These are phyloP conservation scores for Asbolus verrucosus DNA, from an alignment of 1,140 invertebrate species.

Conservation along the genomic window DNA sequence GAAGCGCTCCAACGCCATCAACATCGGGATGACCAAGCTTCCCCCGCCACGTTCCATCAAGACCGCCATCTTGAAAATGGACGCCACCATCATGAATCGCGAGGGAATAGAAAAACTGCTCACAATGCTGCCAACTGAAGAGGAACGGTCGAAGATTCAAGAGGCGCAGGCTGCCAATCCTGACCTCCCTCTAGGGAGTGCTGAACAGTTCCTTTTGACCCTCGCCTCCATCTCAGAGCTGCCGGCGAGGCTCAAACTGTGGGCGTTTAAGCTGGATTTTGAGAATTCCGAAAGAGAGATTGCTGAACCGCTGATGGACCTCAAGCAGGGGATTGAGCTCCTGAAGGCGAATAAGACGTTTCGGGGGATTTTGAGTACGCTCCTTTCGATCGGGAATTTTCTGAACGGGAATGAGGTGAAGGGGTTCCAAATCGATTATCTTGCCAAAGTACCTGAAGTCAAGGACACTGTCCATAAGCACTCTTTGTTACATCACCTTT, in stretches of 20 bases:
- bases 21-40: slow-evolving; percentile 99
- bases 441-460: slow-evolving; percentile 98
- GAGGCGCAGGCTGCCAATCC: slow-evolving; percentile 94
- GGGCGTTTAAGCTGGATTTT: slow-evolving; percentile 99
- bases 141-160: slow-evolving; percentile 96
- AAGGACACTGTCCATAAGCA: slow-evolving; percentile 99
- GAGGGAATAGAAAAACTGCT: slow-evolving; percentile 99
- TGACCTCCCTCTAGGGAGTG: slow-evolving; percentile 94
- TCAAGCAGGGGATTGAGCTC: slow-evolving; percentile 95
- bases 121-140: slow-evolving; percentile 97
- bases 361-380: slow-evolving; percentile 90
- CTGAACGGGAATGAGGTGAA: slow-evolving; percentile 95
- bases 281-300: slow-evolving; percentile 98
- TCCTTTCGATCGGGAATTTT: slow-evolving; percentile 97
- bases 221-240: slow-evolving; percentile 96
- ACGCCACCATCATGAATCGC: slow-evolving; percentile 96
- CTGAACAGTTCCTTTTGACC: slow-evolving; percentile 97
- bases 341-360: slow-evolving; percentile 94
- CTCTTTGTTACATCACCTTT: slow-evolving; percentile 96
- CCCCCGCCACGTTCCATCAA: slow-evolving; percentile 98
- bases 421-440: slow-evolving; percentile 98
- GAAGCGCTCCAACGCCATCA: slow-evolving; percentile 98
- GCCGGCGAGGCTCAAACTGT: slow-evolving; percentile 93
- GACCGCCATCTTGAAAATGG: slow-evolving; percentile 99
- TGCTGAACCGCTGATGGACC: slow-evolving; percentile 97